phyloP scores from a whole-genome alignment of 2,888 invertebrate genomes.

The Drosophila melanosoma region DNA sequence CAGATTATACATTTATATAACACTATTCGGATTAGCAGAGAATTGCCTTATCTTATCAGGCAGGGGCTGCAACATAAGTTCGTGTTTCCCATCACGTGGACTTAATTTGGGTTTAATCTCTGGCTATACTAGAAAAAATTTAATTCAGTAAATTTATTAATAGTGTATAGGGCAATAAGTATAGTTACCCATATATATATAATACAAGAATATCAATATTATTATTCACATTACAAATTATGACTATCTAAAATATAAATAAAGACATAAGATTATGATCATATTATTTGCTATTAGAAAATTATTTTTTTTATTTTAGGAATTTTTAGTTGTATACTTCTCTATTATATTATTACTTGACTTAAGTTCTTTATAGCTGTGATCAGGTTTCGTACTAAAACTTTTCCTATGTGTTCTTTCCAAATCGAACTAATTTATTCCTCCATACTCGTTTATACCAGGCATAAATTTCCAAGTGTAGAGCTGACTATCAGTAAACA shows the following conservation, averaged over 20 bases:
- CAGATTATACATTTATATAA: slow-evolving; percentile 25
- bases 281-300: no score
- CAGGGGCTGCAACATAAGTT: slow-evolving; percentile 23
- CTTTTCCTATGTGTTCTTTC: not conserved
- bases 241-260: not conserved
- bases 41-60: slow-evolving; percentile 49
- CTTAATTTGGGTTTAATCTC: slow-evolving; percentile 22
- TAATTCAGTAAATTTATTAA: not conserved
- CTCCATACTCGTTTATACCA: not conserved
- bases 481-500: slow-evolving; percentile 13
- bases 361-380: not conserved
- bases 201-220: not conserved
- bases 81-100: slow-evolving; percentile 39
- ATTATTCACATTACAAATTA: not conserved
- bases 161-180: not conserved
- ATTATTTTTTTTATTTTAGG: no score
- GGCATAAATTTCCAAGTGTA: slow-evolving; percentile 4
- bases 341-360: not conserved
- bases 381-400: not conserved
- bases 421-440: not conserved
- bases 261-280: no score
- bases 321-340: no score
- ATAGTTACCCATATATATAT: not conserved
- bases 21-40: slow-evolving; percentile 33
- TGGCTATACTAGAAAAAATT: slow-evolving; percentile 22